Base-by-base conservation (phyloP, 1,140 invertebrate genomes). In the Palaemon carinicauda region DNA sequence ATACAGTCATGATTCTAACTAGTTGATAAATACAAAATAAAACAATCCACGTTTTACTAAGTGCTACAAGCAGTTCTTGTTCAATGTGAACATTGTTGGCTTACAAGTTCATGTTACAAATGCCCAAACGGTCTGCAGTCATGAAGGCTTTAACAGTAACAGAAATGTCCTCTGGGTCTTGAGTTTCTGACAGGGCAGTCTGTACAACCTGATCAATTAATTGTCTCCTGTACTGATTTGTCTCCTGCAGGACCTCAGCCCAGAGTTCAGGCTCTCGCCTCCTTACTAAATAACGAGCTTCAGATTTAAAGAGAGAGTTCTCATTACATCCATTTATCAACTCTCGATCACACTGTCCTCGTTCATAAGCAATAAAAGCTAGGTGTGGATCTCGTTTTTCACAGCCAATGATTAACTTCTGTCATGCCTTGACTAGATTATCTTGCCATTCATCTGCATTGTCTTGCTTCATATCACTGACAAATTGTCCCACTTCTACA, bases 121-220 rank as follows among this genome's bases (percentile, higher is more conserved):
- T n/a, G n/a, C n/a, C n/a, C n/a, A n/a, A n/a, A n/a, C n/a, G 93
- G 92, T 99, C 98, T 53, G 99, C 98, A 0, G 98, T 98, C 98
- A 99, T 99, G 92, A 99, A 99, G 1, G 99, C 99, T 91, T 99
- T 99, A 0, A 99, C 98, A 1, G 99, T 99, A 0, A 99, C 97
- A 0, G 98, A 99, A 89, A 99, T 99, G 90, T 99, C 99, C 91
- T 99, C 99, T 0, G 99, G 98, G 92, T 99, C 98, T 90, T 98
- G 97, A 0, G 97, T 98, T 91, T 98, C 97, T 0, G 96, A 97
- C 0, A 98, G 91, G 9, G 97, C 97, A 10, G 97, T 98, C 92
- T 98, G 97, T 0, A 98, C 97, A 24, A 98, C 96, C 93, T 99
- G 98, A 93, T 99, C 99, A 90, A 99, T 99, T 14, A 99, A 93